These are phyloP conservation scores for Eristalis intricaria DNA, from an alignment of 2,888 invertebrate genomes.

Conservation along the genomic window DNA sequence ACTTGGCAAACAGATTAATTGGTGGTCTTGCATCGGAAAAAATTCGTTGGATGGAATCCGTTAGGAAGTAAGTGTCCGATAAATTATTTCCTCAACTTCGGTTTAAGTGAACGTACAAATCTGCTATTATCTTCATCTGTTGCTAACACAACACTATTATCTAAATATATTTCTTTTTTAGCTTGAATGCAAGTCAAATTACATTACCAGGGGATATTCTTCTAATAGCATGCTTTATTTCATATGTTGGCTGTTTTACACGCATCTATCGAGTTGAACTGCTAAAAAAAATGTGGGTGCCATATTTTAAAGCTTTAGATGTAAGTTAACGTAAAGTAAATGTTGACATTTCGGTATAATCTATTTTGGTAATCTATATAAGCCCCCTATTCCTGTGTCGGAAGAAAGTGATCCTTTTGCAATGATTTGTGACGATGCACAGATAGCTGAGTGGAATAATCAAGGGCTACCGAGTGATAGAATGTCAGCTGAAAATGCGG, in stretches of 20 bases:
- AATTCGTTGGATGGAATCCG: conserved; percentile 89
- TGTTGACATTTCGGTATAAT: background rate
- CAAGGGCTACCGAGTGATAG: conserved; percentile 95
- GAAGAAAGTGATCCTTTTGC: conserved; percentile 90
- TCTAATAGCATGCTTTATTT: conserved; percentile 94
- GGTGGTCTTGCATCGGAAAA: conserved; percentile 97
- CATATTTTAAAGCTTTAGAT: conserved; percentile 87
- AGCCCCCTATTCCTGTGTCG: conserved; percentile 90
- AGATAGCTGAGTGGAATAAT: conserved; percentile 96
- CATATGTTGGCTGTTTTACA: conserved; percentile 97
- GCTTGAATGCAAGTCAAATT: conserved; percentile 86
- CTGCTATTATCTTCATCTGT: background rate
- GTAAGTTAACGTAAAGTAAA: background rate
- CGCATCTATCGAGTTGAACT: conserved; percentile 90
- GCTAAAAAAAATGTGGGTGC: conserved; percentile 90
- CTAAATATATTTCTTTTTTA: conserved; percentile 73
- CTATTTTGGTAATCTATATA: background rate
- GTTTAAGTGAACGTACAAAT: too few relatives aligned
- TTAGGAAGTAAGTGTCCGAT: conserved; percentile 80
- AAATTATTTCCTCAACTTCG: conserved; percentile 8
- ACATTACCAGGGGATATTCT: conserved; percentile 95
- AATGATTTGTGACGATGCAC: conserved; percentile 95
- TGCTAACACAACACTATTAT: background rate
- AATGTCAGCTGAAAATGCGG: conserved; percentile 97
- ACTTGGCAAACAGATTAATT: conserved; percentile 94